Evolutionary conservation across 2,797 vertebrate genomes (phyloP), one percentile per base, ranked within the genome.

Genomic region (Iguana delicatissima): DNA sequence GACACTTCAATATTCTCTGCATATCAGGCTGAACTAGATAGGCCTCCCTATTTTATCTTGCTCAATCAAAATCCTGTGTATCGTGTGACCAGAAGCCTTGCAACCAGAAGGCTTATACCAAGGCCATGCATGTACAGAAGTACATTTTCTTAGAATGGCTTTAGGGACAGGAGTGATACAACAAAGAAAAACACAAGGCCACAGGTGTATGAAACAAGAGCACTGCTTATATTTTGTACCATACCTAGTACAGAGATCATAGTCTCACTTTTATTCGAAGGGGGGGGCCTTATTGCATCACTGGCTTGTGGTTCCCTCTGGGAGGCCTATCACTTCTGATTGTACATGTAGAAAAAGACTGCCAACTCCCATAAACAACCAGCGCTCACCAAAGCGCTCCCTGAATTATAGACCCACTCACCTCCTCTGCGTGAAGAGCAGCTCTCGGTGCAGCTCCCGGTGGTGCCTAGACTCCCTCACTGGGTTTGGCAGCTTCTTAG

Each of bases 341-440:
- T 24, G 24, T 85, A 9, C 50, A 59, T 1, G 9, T 52, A n/a
- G 42, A 85, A 67, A 24, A 64, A 42, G 32, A 38, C 24, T 14
- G 32, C 46, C 88, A 67, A 26, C 38, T 59, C 55, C 52, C 29
- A n/a, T 72, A 46, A n/a, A 35, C 38, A n/a, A 7, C 74, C 10
- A 50, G 20, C 9, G 32, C 5, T 81, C 8, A 79, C 10, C 35
- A 29, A 0, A 42, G 32, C 79, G 46, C 16, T 38, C n/a, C 24
- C 14, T 82, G 79, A 67, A 59, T 32, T 46, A 24, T 16, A 62
- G 38, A 84, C 59, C 55, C 0, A 10, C 95, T 96, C 93, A 98
- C 98, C 97, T 97, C 95, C 97, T 98, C 87, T 98, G 97, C 90
- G 96, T 97, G 86, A 98, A 97, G 84, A 98, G 94, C 92, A 98